A percentile compares a stretch with the other conserved stretches of the same genome.
phyloP scores from a whole-genome alignment of 2,113 vertebrate genomes.

The Xiphophorus maculatus region DNA sequence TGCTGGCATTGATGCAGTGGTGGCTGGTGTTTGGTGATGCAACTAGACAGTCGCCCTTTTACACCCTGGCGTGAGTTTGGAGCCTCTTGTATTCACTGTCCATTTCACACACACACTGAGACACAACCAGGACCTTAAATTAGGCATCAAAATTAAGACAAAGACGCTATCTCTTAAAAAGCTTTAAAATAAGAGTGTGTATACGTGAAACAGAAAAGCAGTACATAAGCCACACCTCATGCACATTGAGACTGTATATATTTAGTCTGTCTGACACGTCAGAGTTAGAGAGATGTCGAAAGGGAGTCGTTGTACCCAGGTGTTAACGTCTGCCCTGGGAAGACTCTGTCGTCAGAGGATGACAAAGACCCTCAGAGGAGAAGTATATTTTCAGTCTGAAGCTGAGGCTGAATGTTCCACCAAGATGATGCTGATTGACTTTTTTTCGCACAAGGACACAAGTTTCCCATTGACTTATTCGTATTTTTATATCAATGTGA shows the following conservation, averaged over 20 bases:
- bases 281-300: constrained; percentile 35
- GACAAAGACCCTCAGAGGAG: constrained; percentile 61
- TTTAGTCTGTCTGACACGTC: constrained; percentile 21
- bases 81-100: constrained; percentile 25
- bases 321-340: constrained; percentile 66
- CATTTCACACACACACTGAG: background rate
- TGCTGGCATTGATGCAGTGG: too few species aligned
- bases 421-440: constrained; percentile 9
- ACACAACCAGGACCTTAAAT: constrained; percentile 13
- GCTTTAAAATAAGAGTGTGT: constrained; percentile 5
- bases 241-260: constrained; percentile 13
- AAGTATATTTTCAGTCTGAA: constrained; percentile 39
- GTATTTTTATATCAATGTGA: background rate
- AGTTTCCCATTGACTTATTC: constrained; percentile 4
- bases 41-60: constrained; percentile 65
- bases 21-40: constrained; percentile 63
- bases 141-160: constrained; percentile 27
- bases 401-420: constrained; percentile 24
- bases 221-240: constrained; percentile 12
- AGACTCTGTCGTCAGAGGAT: constrained; percentile 38
- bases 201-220: constrained; percentile 28
- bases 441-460: constrained; percentile 29
- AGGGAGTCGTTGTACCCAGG: constrained; percentile 40
- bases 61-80: constrained; percentile 61
- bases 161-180: constrained; percentile 13